Conservation (phyloP, 2,113 vertebrate species). For the Beaufortia kweichowensis region DNA sequence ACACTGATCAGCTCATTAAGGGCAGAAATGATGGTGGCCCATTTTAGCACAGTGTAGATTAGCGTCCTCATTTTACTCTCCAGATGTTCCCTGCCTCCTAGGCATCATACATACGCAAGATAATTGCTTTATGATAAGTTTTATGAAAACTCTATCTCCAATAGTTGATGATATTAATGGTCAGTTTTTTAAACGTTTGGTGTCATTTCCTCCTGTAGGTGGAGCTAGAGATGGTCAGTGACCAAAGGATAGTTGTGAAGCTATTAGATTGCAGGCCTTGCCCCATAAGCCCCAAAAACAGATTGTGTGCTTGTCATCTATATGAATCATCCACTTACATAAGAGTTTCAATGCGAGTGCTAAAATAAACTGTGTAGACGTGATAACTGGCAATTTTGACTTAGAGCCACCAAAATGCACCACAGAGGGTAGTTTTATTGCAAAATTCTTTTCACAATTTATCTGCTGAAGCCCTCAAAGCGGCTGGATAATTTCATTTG, state of each 20-base stretch:
- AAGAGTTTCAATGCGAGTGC: constrained; percentile 14
- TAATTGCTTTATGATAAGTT: constrained; percentile 23
- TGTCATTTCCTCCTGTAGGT: background rate
- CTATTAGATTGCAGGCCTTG: background rate
- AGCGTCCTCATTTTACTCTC: constrained; percentile 67
- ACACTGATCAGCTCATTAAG: constrained; percentile 36
- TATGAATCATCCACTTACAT: constrained; percentile 25
- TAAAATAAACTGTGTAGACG: constrained; percentile 14
- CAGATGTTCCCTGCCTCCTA: constrained; percentile 72
- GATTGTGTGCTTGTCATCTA: background rate
- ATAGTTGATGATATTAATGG: background rate
- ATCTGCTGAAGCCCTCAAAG: constrained; percentile 19
- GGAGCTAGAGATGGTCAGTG: background rate
- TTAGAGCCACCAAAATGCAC: constrained; percentile 46
- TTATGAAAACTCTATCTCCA: constrained; percentile 4
- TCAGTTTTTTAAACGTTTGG: background rate
- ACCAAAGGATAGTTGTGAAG: background rate
- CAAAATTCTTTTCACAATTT: constrained; percentile 17
- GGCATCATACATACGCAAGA: constrained; percentile 4
- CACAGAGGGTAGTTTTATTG: constrained; percentile 33
- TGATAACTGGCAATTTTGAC: constrained; percentile 39
- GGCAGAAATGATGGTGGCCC: constrained; percentile 53
- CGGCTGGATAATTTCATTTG: constrained; percentile 30
- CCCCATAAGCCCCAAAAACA: background rate
- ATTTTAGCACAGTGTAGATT: constrained; percentile 64